Conservation (phyloP, 2,797 vertebrate genomes). For the Xenentodon cancila region DNA sequence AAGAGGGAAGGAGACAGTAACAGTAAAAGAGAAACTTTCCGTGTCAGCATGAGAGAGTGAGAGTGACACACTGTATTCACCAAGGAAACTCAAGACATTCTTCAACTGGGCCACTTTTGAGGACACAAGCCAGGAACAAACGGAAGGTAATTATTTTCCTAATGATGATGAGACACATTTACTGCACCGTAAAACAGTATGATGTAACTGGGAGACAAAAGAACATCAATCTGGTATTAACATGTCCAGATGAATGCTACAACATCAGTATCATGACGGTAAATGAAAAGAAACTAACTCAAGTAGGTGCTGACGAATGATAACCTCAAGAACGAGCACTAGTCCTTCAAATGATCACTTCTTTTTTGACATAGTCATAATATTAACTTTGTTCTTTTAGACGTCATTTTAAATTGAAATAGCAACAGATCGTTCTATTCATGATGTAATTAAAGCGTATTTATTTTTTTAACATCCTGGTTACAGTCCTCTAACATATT, state of each 20-base stretch:
- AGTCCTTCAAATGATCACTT: too few species aligned
- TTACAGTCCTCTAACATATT: too few species aligned
- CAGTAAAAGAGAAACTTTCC: constrained; percentile 26
- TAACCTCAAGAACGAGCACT: too few species aligned
- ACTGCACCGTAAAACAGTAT: not conserved
- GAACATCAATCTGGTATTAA: not conserved
- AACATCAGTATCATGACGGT: too few species aligned
- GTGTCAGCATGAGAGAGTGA: constrained; percentile 46
- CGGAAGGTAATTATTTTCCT: constrained; percentile 63
- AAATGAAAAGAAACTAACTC: too few species aligned
- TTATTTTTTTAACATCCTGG: too few species aligned
- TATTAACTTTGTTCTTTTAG: too few species aligned
- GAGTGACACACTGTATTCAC: constrained; percentile 54
- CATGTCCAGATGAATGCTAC: not conserved
- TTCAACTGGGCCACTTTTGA: constrained; percentile 44
- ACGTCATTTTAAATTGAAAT: not conserved
- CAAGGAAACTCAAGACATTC: constrained; percentile 61
- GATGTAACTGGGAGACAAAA: not conserved
- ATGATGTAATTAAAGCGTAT: too few species aligned
- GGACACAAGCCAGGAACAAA: constrained; percentile 28
- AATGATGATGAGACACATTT: constrained; percentile 2
- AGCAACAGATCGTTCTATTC: not conserved
- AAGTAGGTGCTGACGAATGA: too few species aligned
- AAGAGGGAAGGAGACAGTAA: not conserved
- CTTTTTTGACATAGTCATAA: too few species aligned